Evolutionary conservation across 1,140 invertebrate species (phyloP).

Genomic region (Euglossa dilemma): DNA sequence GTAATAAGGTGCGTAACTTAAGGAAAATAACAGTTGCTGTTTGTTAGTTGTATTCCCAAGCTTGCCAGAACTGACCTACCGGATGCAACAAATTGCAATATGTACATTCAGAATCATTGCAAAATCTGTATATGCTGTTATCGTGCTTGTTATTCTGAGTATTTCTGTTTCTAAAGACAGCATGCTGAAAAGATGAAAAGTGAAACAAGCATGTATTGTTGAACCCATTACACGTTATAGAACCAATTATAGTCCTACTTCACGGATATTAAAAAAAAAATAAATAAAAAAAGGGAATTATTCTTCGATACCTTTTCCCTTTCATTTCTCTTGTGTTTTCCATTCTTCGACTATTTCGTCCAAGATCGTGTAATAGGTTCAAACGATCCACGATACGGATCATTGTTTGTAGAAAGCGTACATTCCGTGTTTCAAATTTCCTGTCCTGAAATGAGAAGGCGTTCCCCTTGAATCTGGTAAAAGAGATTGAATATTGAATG

Average conservation of each 20-base stretch:
- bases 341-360: neutral
- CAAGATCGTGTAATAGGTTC: neutral
- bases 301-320: neutral
- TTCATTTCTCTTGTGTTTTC: neutral
- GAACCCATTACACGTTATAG: conserved; percentile 17
- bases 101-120: conserved; percentile 23
- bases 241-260: neutral
- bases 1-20: conserved; percentile 44
- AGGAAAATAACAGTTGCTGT: conserved; percentile 23
- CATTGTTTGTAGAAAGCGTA: conserved; percentile 21
- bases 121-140: conserved; percentile 18
- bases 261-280: no score
- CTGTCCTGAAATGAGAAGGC: neutral
- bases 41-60: conserved; percentile 35
- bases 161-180: conserved; percentile 7
- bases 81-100: conserved; percentile 27
- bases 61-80: conserved; percentile 37
- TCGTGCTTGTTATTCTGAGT: conserved; percentile 29
- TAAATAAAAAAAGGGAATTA: no score
- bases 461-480: neutral
- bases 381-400: neutral
- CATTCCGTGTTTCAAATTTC: conserved; percentile 29
- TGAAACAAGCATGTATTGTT: conserved; percentile 17
- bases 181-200: conserved; percentile 29
- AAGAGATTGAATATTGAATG: neutral